Conservation (phyloP, 2,888 invertebrate genomes). For the Xylota sylvarum region DNA sequence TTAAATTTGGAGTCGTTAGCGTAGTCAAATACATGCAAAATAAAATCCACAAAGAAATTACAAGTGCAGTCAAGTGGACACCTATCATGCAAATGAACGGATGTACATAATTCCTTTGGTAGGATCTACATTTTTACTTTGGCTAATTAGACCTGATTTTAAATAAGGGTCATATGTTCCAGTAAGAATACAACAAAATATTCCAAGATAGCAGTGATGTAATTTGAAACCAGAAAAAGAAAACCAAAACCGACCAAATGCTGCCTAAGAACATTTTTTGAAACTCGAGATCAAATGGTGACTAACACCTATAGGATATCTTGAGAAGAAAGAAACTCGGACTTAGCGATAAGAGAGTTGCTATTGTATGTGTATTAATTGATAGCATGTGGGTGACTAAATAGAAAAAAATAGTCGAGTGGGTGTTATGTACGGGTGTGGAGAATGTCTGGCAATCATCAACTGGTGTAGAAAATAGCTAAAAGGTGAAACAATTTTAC, state of each 20-base stretch:
- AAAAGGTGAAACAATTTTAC: too few relatives aligned
- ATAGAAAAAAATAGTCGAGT: not conserved
- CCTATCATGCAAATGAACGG: constrained; percentile 40
- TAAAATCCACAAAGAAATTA: constrained; percentile 14
- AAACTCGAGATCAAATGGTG: not conserved
- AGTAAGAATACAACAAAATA: too few relatives aligned
- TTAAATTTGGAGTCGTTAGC: constrained; percentile 1
- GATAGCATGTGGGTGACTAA: not conserved
- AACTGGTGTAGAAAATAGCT: not conserved
- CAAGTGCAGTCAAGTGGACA: constrained; percentile 41
- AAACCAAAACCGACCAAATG: not conserved
- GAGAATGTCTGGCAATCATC: not conserved
- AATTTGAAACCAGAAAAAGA: constrained; percentile 4
- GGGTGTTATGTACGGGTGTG: not conserved
- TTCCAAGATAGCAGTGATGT: not conserved
- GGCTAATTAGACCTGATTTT: too few relatives aligned
- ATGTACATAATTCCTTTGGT: constrained; percentile 17
- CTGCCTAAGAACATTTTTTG: not conserved
- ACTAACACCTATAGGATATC: not conserved
- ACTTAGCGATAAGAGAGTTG: not conserved
- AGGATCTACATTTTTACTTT: too few relatives aligned
- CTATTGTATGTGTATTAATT: not conserved
- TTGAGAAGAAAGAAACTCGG: not conserved
- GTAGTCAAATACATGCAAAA: constrained; percentile 40
- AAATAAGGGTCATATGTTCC: too few relatives aligned